Evolutionary conservation across 1,140 invertebrate genomes (phyloP).

Genomic region (Leptoteleia sp.): DNA sequence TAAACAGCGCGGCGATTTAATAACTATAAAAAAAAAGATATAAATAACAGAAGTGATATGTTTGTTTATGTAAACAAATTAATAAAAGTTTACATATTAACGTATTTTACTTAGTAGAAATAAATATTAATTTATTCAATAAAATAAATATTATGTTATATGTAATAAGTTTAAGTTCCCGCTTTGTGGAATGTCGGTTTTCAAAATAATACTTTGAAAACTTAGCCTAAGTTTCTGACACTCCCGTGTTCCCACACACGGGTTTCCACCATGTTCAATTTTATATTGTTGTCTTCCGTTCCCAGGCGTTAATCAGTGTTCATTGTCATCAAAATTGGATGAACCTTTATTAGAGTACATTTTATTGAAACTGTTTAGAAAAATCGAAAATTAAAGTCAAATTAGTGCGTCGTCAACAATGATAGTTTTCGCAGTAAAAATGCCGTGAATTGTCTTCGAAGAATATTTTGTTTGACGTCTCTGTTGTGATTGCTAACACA

Average conservation of each 20-base stretch:
- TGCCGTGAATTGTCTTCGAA: constrained; percentile 16
- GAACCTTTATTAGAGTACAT: constrained; percentile 1
- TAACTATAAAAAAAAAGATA: no score
- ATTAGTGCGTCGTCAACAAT: constrained; percentile 8
- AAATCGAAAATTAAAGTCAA: not conserved
- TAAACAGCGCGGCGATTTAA: no score
- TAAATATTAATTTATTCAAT: no score
- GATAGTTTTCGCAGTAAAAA: constrained; percentile 3
- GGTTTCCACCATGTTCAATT: constrained; percentile 52
- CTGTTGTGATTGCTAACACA: not conserved
- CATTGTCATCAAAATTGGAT: constrained; percentile 1
- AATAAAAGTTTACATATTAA: no score
- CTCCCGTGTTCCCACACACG: constrained; percentile 45
- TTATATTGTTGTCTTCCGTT: constrained; percentile 55
- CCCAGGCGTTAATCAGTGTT: constrained; percentile 26
- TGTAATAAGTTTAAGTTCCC: no score
- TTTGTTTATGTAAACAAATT: no score
- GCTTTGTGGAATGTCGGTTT: no score
- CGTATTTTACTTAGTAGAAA: no score
- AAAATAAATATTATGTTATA: no score
- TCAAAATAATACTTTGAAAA: no score
- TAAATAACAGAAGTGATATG: no score
- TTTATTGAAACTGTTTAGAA: not conserved
- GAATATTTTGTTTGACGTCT: constrained; percentile 12
- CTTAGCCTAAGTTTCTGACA: constrained; percentile 37